Conservation (phyloP, 1,140 invertebrate species). For the Formica selysi region DNA sequence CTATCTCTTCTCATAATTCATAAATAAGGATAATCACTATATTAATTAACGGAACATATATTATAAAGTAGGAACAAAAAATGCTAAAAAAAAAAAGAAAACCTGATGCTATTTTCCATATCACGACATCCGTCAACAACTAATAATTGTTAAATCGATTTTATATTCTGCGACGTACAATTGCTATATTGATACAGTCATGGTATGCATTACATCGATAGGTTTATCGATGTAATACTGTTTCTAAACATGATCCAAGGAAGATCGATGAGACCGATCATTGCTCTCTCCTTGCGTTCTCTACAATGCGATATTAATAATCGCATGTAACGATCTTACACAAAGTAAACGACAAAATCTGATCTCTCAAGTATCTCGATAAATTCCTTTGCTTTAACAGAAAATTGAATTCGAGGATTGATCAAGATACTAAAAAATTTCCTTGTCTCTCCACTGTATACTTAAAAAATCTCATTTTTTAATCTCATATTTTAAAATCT, state of each 20-base stretch:
- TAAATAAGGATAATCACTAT: neutral
- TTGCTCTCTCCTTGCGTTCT: neutral
- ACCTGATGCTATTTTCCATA: neutral
- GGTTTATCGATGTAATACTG: neutral
- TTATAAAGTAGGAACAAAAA: constrained; percentile 11
- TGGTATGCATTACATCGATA: neutral
- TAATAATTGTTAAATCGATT: neutral
- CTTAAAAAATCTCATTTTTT: neutral
- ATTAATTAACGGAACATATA: neutral
- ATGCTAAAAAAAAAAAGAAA: neutral
- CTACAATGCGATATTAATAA: neutral
- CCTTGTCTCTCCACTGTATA: neutral
- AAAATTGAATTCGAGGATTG: neutral
- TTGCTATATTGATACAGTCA: neutral
- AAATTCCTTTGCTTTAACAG: neutral
- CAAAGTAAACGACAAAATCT: constrained; percentile 30
- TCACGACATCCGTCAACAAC: neutral
- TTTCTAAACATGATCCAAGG: neutral
- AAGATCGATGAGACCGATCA: neutral
- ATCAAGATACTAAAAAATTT: neutral
- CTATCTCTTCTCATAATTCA: neutral
- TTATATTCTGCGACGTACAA: neutral
- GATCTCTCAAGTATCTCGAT: neutral
- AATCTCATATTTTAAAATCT: neutral
- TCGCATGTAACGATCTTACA: neutral